phyloP scores from a whole-genome alignment of 2,113 vertebrate genomes.

The Aspiorhynchus laticeps region DNA sequence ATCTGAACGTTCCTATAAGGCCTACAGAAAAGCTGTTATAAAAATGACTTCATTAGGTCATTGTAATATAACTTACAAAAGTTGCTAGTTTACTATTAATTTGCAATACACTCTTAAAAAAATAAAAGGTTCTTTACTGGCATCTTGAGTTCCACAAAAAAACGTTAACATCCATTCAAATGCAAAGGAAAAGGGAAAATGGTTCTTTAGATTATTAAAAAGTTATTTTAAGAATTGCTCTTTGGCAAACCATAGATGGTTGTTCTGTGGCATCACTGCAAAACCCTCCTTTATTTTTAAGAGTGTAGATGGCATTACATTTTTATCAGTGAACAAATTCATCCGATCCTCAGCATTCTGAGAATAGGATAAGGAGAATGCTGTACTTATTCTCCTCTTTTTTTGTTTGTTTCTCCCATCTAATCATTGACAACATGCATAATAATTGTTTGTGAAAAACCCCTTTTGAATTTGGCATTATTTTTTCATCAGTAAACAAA shows the following conservation, averaged over 20 bases:
- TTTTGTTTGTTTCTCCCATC: neutral
- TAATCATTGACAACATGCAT: neutral
- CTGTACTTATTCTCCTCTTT: no score
- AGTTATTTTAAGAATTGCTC: neutral
- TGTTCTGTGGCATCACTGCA: no score
- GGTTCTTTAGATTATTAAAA: neutral
- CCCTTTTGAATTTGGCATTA: neutral
- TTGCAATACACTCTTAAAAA: neutral
- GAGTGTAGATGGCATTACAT: neutral
- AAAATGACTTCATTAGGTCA: slow-evolving; percentile 26
- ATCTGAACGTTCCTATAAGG: slow-evolving; percentile 31
- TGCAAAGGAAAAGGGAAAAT: neutral
- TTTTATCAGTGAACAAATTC: neutral
- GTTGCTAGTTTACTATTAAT: neutral
- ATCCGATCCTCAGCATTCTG: neutral
- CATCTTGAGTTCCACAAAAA: neutral
- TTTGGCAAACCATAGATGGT: no score
- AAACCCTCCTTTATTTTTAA: neutral
- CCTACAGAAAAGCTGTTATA: slow-evolving; percentile 14
- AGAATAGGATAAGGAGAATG: neutral
- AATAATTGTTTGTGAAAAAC: neutral
- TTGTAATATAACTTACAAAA: slow-evolving; percentile 13
- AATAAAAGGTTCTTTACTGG: neutral
- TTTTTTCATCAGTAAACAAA: neutral
- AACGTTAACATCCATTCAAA: neutral